Conservation (phyloP, 2,113 vertebrate species). For the Macaca fascicularis region T2T-MFA8v1.1 NC_088376.1:201243001-201243500, state of each 20-base stretch:
- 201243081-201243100: background rate
- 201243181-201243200: background rate
- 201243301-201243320: background rate
- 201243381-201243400: background rate
- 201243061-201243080: background rate
- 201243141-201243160: background rate
- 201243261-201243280: background rate
- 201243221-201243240: background rate
- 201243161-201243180: background rate
- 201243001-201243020: background rate
- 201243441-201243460: rapidly evolving
- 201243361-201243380: background rate
- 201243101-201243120: background rate
- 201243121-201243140: background rate
- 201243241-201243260: background rate
- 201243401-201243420: background rate
- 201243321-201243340: background rate
- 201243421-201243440: background rate
- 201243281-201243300: no score
- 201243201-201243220: background rate
- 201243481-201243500: no score
- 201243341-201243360: no score
- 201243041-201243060: background rate
- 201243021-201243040: background rate
- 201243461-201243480: background rate